Base-by-base conservation (phyloP, 2,888 invertebrate species). In the Eremobia ochroleuca region DNA sequence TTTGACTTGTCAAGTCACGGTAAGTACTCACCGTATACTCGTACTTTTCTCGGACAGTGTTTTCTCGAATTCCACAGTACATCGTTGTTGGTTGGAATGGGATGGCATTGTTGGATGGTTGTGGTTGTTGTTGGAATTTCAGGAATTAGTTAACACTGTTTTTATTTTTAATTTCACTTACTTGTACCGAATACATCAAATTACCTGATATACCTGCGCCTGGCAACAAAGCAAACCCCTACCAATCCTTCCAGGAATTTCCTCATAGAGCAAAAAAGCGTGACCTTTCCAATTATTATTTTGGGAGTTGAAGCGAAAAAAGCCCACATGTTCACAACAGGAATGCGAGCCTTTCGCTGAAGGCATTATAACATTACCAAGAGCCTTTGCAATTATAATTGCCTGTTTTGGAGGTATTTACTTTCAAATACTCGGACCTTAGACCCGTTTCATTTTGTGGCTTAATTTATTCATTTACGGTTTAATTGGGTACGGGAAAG, bases 401-500 rank as follows among this genome's bases (percentile, higher is more conserved):
- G 70, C 82, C 72, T 80, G 78, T 84, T 79, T 82, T 77, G 61
- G 71, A 59, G 55, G 65, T 87, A 82, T 87, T 86, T 87, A 76
- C 87, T 84, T 87, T 85, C 84, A 81, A 85, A 84, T 83, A 76
- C 73, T 76, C 77, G 73, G 85, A 87, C 83, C 67, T 64, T 74
- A 66, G 72, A 81, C 85, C 71, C 79, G 80, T 82, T 87, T 75
- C 79, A 73, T 83, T 87, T 83, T 77, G 68, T 74, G 82, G 81
- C 82, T 79, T 82, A 82, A 82, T 85, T 87, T 87, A 87, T 87
- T 84, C 78, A 85, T 87, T 85, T 79, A 73, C 28, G 72, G 85
- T 79, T 87, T 85, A 87, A 87, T 87, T 85, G 85, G 74, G 72
- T 49, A 67, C 34, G 58, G 69, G 43, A 52, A 62, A 55, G 58